These are phyloP conservation scores for Eremobia ochroleuca DNA, from an alignment of 2,888 invertebrate species.

Conservation along the genomic window DNA sequence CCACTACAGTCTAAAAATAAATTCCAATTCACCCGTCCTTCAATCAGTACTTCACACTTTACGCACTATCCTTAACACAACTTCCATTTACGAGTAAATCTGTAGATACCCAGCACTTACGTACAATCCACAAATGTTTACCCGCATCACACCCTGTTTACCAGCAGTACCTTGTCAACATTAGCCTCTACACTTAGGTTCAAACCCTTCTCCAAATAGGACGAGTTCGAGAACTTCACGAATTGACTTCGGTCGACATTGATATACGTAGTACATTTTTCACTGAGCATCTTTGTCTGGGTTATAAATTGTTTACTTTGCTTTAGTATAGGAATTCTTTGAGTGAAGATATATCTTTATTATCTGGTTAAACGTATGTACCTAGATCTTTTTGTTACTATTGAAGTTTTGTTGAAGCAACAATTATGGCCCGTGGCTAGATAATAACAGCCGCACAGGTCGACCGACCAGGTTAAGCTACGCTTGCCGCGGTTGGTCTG, in stretches of 20 bases:
- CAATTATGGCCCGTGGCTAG: too few species aligned
- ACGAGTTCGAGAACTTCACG: conserved; percentile 52
- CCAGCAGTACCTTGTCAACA: conserved; percentile 69
- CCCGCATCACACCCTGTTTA: conserved; percentile 74
- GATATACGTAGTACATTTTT: conserved; percentile 58
- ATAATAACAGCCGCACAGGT: too few species aligned
- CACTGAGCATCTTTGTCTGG: conserved; percentile 35
- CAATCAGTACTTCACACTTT: conserved; percentile 21
- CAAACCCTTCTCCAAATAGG: conserved; percentile 73
- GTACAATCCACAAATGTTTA: conserved; percentile 69
- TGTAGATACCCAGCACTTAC: conserved; percentile 46
- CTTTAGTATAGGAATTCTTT: conserved; percentile 27
- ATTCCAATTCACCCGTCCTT: not conserved
- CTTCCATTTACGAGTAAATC: conserved; percentile 63
- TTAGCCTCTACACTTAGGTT: conserved; percentile 68
- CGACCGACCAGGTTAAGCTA: too few species aligned
- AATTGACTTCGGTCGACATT: conserved; percentile 68
- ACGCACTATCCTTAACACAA: conserved; percentile 12
- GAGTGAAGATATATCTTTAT: conserved; percentile 41
- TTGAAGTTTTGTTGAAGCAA: not conserved
- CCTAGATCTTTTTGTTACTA: conserved; percentile 3
- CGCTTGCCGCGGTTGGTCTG: too few species aligned
- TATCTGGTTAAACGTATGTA: conserved; percentile 13
- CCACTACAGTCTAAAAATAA: not conserved
- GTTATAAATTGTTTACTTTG: conserved; percentile 44